Conservation (phyloP, 2,797 vertebrate genomes). For the Intellagama lesueurii region DNA sequence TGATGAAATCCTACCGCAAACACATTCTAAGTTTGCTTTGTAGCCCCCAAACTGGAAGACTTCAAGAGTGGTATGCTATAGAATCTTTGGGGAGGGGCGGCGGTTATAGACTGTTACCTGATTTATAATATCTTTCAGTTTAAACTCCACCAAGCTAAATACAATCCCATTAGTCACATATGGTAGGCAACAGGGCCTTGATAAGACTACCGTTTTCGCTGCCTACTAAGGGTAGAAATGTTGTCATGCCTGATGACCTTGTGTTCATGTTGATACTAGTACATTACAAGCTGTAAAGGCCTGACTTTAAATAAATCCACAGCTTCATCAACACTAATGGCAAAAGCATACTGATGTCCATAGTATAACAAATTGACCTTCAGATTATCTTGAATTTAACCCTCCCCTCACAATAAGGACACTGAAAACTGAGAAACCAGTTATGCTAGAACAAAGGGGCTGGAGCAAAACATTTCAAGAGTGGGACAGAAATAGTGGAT, state of each 20-base stretch:
- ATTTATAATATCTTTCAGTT: constrained; percentile 4
- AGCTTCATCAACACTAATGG: not conserved
- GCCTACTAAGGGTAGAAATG: too few relatives aligned
- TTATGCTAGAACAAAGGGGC: not conserved
- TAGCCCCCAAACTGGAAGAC: constrained; percentile 13
- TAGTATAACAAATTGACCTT: not conserved
- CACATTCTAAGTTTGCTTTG: constrained; percentile 27
- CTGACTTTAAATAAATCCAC: not conserved
- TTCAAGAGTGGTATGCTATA: constrained; percentile 19
- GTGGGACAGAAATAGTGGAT: not conserved
- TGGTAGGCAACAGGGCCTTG: not conserved
- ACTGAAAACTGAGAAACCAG: not conserved
- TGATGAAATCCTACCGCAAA: not conserved
- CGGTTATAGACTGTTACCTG: not conserved
- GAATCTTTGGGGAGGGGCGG: not conserved
- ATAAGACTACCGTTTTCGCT: not conserved
- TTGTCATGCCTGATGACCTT: not conserved
- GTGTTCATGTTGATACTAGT: not conserved
- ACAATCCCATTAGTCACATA: not conserved
- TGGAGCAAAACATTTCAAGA: not conserved
- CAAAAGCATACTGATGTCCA: not conserved
- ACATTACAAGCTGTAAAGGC: not conserved
- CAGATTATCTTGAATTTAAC: not conserved
- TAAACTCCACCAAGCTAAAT: not conserved
- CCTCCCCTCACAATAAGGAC: not conserved